Evolutionary conservation across 2,113 vertebrate species (phyloP).

Genomic region (Eurystomus gularis): DNA sequence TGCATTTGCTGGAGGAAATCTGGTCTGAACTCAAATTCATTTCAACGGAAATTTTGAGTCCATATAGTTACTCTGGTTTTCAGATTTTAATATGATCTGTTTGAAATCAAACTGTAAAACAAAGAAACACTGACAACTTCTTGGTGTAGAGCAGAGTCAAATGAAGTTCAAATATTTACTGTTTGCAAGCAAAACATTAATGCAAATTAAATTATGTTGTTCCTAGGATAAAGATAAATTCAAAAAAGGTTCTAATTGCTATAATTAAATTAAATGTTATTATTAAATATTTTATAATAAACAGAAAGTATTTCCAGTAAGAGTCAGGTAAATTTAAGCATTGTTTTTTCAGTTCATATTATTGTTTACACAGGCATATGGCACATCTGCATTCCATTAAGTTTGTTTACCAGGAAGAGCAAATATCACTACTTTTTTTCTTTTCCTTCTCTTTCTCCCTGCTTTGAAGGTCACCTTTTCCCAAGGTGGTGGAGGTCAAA

Average conservation of each 20-base stretch:
- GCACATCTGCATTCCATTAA: neutral
- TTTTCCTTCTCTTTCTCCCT: neutral
- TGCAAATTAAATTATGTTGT: neutral
- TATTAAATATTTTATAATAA: neutral
- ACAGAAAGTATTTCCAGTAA: neutral
- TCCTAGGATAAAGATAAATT: neutral
- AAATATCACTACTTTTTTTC: neutral
- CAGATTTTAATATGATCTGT: neutral
- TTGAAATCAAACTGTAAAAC: neutral
- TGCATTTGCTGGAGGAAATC: too few species aligned
- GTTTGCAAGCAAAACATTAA: neutral
- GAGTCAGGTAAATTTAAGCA: neutral
- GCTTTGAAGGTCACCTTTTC: neutral
- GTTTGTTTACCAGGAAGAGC: neutral
- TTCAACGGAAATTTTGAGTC: too few species aligned
- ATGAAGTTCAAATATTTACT: slow-evolving; percentile 33
- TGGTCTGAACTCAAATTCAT: too few species aligned
- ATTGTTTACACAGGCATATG: neutral
- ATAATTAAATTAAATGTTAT: neutral
- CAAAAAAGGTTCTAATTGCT: neutral
- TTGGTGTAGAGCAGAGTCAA: neutral
- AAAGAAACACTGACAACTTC: neutral
- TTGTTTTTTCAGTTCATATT: neutral
- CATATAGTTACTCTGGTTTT: neutral
- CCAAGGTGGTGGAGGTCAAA: neutral